Evolutionary conservation across 2,888 invertebrate genomes (phyloP).

Genomic region (Pemphredon lugubris): DNA sequence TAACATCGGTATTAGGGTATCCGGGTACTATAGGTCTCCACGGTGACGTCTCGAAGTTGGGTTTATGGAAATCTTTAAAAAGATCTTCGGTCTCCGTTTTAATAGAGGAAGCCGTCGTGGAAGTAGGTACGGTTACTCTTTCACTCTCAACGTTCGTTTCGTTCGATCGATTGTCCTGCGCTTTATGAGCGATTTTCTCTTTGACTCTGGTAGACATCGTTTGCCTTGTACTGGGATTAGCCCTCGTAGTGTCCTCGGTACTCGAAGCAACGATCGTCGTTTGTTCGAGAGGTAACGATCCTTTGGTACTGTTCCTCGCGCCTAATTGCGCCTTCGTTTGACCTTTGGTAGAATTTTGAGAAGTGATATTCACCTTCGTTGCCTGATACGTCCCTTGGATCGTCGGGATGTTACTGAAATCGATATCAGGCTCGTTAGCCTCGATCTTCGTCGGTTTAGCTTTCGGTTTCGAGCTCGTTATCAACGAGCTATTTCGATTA

Average conservation of each 20-base stretch:
- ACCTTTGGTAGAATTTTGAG: slow-evolving; percentile 7
- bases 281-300: slow-evolving; percentile 4
- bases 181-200: slow-evolving; percentile 6
- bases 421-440: slow-evolving; percentile 73
- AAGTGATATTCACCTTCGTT: slow-evolving; percentile 72
- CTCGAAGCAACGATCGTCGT: slow-evolving; percentile 12
- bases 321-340: not conserved
- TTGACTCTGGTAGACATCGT: slow-evolving; percentile 2
- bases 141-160: not conserved
- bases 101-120: slow-evolving; percentile 22
- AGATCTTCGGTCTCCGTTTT: slow-evolving; percentile 36
- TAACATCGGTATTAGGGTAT: slow-evolving; percentile 70
- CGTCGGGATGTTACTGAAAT: slow-evolving; percentile 77
- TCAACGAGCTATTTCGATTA: slow-evolving; percentile 72
- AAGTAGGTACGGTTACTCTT: not conserved
- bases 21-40: slow-evolving; percentile 78
- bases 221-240: not conserved
- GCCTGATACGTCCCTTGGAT: slow-evolving; percentile 78
- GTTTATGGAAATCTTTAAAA: slow-evolving; percentile 73
- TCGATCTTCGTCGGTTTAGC: slow-evolving; percentile 67
- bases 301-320: slow-evolving; percentile 10
- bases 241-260: slow-evolving; percentile 4
- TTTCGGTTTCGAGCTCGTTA: slow-evolving; percentile 69
- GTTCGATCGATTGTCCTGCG: not conserved
- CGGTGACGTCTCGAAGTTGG: slow-evolving; percentile 77